Evolutionary conservation across 2,888 invertebrate genomes (phyloP).

Genomic region (Eurytoma adleriae): DNA sequence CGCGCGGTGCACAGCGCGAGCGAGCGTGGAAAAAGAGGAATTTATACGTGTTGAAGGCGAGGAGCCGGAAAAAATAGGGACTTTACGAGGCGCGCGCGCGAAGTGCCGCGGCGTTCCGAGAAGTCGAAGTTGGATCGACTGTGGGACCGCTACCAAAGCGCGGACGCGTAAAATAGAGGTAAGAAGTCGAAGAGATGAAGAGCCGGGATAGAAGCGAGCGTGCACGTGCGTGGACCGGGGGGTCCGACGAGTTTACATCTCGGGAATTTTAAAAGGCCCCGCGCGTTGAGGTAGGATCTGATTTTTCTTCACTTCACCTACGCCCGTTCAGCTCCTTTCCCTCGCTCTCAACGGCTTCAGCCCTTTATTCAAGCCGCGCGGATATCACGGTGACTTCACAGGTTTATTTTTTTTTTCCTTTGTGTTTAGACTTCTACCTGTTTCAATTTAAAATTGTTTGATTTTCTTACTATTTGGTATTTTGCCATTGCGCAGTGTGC

Average conservation of each 20-base stretch:
- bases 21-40: constrained; percentile 38
- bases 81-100: constrained; percentile 9
- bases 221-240: constrained; percentile 15
- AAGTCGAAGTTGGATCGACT: constrained; percentile 1
- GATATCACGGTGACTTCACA: constrained; percentile 38
- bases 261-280: constrained; percentile 9
- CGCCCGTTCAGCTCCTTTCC: neutral
- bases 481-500: neutral
- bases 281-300: neutral
- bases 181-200: neutral
- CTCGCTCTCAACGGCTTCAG: neutral
- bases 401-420: constrained; percentile 1
- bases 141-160: constrained; percentile 23
- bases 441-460: constrained; percentile 6
- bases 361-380: neutral
- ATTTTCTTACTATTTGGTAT: constrained; percentile 18
- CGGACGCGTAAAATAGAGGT: neutral
- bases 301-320: constrained; percentile 9
- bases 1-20: too few relatives aligned
- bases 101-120: constrained; percentile 29
- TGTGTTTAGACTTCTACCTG: neutral
- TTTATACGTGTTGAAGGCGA: constrained; percentile 35
- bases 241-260: constrained; percentile 43
- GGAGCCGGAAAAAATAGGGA: neutral
- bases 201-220: neutral